Conservation (phyloP, 2,797 vertebrate genomes). For the Pyrocephalus nanus region DNA sequence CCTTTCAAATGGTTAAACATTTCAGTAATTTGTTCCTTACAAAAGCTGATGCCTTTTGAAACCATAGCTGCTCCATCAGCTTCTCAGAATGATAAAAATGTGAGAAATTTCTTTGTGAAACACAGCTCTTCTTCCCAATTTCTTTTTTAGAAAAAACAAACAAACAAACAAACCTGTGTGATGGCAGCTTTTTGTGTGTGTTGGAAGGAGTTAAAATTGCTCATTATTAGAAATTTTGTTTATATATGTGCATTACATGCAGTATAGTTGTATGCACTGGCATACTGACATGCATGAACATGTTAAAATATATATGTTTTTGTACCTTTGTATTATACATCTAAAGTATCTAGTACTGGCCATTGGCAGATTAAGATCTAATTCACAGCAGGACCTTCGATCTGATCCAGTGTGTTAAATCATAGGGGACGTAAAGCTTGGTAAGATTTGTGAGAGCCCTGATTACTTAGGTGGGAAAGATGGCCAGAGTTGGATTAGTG, state of each 20-base stretch:
- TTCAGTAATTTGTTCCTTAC: background rate
- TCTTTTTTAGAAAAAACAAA: background rate
- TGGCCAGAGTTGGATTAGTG: background rate
- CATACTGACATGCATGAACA: accelerated
- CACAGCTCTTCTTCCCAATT: background rate
- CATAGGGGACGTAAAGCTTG: background rate
- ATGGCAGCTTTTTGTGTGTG: accelerated
- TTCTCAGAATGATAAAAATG: background rate
- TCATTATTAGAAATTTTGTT: background rate
- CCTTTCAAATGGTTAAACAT: constrained; percentile 32
- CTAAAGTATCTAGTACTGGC: background rate
- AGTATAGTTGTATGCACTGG: background rate
- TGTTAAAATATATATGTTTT: background rate
- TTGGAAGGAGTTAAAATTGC: background rate
- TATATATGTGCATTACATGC: background rate
- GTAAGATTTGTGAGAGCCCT: background rate
- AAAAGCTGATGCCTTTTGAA: constrained; percentile 34
- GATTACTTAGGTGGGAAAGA: background rate
- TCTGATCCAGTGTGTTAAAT: background rate
- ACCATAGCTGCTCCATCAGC: background rate
- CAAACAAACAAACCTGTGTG: background rate
- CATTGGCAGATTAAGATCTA: background rate
- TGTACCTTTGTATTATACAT: background rate
- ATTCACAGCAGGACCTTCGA: background rate
- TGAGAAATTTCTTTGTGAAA: background rate